These are phyloP conservation scores for Masnerella sp. DNA, from an alignment of 2,888 invertebrate species.

Conservation along the genomic window DNA sequence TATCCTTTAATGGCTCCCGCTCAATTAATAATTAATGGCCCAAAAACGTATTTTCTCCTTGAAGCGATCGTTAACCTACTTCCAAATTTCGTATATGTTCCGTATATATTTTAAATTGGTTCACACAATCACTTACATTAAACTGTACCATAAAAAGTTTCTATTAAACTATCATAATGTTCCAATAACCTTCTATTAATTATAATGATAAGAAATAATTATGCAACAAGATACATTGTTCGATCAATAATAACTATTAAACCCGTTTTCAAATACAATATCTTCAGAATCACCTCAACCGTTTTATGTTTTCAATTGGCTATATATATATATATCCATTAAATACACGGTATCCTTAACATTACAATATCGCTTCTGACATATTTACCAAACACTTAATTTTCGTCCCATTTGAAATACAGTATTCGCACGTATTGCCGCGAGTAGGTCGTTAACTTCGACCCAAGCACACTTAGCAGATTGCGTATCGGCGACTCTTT, in stretches of 20 bases:
- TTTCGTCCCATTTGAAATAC: constrained; percentile 42
- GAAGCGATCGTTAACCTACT: constrained; percentile 34
- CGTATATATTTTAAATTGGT: constrained; percentile 18
- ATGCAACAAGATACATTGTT: not conserved
- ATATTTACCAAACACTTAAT: constrained; percentile 34
- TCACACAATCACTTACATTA: constrained; percentile 12
- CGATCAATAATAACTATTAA: constrained; percentile 20
- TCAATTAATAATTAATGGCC: constrained; percentile 20
- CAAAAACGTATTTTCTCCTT: constrained; percentile 13
- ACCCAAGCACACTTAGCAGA: constrained; percentile 48
- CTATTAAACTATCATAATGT: too few species aligned
- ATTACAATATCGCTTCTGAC: constrained; percentile 20
- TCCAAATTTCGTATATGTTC: constrained; percentile 27
- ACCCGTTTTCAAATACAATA: too few species aligned
- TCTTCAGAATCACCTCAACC: too few species aligned
- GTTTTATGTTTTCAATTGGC: constrained; percentile 34
- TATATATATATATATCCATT: constrained; percentile 31
- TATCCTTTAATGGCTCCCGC: constrained; percentile 6
- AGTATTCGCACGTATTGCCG: constrained; percentile 41
- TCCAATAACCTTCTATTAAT: too few species aligned
- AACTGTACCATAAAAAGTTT: constrained; percentile 9
- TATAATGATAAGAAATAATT: too few species aligned
- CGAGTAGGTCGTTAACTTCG: constrained; percentile 45
- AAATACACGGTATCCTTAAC: constrained; percentile 2
- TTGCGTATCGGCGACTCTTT: constrained; percentile 38